phyloP scores from a whole-genome alignment of 2,797 vertebrate genomes.

The Coracias cyanogaster region DNA sequence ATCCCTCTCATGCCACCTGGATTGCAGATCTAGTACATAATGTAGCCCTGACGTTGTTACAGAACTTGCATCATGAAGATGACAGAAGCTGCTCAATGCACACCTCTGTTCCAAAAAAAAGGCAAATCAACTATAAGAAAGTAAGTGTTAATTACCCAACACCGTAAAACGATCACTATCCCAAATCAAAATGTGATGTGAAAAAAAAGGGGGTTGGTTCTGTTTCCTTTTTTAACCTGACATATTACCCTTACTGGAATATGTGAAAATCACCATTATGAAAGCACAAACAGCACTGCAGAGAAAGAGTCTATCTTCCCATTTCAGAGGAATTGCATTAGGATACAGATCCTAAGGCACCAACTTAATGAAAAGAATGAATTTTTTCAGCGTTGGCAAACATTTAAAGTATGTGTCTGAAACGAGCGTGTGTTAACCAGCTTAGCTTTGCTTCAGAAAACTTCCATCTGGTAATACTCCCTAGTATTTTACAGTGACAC shows the following conservation, averaged over 20 bases:
- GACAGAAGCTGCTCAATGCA: neutral
- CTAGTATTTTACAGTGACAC: neutral
- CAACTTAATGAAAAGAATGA: constrained; percentile 13
- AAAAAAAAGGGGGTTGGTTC: neutral
- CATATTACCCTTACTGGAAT: neutral
- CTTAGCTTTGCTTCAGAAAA: constrained; percentile 7
- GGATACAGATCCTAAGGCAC: constrained; percentile 20
- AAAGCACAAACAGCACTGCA: neutral
- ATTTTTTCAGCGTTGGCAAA: neutral
- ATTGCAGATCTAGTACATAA: neutral
- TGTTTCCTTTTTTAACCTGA: neutral
- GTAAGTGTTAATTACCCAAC: neutral
- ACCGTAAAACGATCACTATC: neutral
- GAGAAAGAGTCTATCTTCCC: neutral
- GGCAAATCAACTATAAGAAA: neutral
- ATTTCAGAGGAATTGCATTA: neutral
- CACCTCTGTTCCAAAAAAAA: neutral
- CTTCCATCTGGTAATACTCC: neutral
- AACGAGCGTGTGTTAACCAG: neutral
- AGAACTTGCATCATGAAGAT: neutral
- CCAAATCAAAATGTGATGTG: neutral
- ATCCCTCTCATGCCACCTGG: neutral
- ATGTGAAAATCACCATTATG: neutral
- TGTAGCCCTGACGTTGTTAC: neutral
- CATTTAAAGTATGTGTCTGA: constrained; percentile 9